These are phyloP conservation scores for Schizopygopsis pylzovi DNA, from an alignment of 2,797 vertebrate species.

Conservation along the genomic window DNA sequence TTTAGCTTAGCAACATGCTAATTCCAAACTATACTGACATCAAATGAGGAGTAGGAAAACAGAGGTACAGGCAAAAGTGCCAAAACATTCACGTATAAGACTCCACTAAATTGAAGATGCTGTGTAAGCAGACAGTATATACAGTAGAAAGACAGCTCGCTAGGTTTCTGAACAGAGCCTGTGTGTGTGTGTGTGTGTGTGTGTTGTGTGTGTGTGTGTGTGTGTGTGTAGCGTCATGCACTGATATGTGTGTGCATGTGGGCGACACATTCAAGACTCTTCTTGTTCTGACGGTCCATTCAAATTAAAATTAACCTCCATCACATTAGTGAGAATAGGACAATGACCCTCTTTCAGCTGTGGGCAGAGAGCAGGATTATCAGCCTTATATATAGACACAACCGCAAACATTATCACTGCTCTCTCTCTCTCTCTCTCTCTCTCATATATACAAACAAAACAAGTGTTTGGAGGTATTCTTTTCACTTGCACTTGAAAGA, in stretches of 20 bases:
- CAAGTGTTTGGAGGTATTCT: background rate
- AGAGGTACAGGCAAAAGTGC: background rate
- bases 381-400: slow-evolving; percentile 60
- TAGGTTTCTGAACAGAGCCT: background rate
- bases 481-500: slow-evolving; percentile 49
- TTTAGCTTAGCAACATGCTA: slow-evolving; percentile 23
- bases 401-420: slow-evolving; percentile 71
- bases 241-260: slow-evolving; percentile 15
- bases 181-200: background rate
- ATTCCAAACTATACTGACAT: background rate
- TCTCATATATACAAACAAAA: slow-evolving; percentile 14
- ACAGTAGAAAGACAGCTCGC: background rate
- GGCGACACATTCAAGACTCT: slow-evolving; percentile 50
- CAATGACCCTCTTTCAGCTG: slow-evolving; percentile 74
- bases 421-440: slow-evolving; percentile 39
- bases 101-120: background rate
- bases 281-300: slow-evolving; percentile 73
- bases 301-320: slow-evolving; percentile 78
- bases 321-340: slow-evolving; percentile 74
- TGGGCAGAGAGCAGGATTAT: slow-evolving; percentile 75
- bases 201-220: background rate
- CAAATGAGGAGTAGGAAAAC: background rate
- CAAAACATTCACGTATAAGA: background rate
- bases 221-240: background rate
- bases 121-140: background rate